Evolutionary conservation across 1,140 invertebrate species (phyloP).

Genomic region (Melitaea cinxia): DNA sequence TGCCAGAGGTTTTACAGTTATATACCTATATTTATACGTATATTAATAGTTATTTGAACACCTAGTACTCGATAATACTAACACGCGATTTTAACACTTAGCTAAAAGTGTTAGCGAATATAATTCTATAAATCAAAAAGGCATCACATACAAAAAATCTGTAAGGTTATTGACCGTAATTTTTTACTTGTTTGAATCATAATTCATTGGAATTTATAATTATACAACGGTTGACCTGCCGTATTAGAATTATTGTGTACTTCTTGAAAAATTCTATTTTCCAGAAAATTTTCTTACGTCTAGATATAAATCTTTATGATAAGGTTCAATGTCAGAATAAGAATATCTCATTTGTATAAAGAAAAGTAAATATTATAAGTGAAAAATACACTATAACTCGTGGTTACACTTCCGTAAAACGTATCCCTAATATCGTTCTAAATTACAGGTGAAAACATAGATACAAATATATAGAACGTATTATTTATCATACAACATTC

Average conservation of each 20-base stretch:
- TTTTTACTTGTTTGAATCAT: conserved; percentile 23
- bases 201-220: conserved; percentile 19
- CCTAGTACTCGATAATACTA: background rate
- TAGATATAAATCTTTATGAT: too few relatives aligned
- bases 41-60: background rate
- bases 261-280: too few relatives aligned
- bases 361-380: too few relatives aligned
- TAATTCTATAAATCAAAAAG: conserved; percentile 1
- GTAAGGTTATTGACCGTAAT: conserved; percentile 21
- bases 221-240: background rate
- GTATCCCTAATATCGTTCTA: too few relatives aligned
- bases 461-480: too few relatives aligned
- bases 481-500: too few relatives aligned
- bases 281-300: too few relatives aligned
- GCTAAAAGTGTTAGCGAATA: background rate
- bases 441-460: too few relatives aligned
- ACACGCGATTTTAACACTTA: conserved; percentile 17
- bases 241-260: background rate
- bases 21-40: background rate
- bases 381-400: too few relatives aligned
- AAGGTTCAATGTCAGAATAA: too few relatives aligned
- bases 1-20: background rate
- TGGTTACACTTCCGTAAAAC: too few relatives aligned
- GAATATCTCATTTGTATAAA: too few relatives aligned
- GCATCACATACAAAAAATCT: conserved; percentile 11